phyloP scores from a whole-genome alignment of 2,113 vertebrate species.

The Noturus placidus region DNA sequence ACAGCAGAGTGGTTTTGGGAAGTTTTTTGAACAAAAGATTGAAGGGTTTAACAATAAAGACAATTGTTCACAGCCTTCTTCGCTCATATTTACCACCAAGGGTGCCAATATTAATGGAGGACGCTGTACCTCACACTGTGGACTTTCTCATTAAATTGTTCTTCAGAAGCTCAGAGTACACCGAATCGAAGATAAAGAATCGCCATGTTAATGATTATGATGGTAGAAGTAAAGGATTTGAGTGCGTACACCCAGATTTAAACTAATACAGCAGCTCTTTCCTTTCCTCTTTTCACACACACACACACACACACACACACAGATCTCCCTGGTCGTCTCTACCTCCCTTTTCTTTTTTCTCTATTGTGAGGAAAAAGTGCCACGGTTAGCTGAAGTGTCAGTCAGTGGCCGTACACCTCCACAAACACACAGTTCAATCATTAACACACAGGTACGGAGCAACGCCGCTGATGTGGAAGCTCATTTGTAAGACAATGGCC shows the following conservation, averaged over 20 bases:
- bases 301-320: not conserved
- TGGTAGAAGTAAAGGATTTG: not conserved
- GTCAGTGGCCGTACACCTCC: conserved; percentile 64
- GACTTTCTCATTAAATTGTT: not conserved
- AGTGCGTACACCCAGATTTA: not conserved
- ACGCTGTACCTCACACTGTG: not conserved
- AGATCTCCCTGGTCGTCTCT: not conserved
- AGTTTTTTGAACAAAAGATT: too few relatives aligned
- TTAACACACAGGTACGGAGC: conserved; percentile 78
- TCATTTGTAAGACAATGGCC: conserved; percentile 77
- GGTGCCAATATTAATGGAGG: too few relatives aligned
- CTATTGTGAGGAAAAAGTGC: conserved; percentile 61
- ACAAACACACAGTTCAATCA: conserved; percentile 70
- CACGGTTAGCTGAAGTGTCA: conserved; percentile 75
- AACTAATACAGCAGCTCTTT: not conserved
- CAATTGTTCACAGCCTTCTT: too few relatives aligned
- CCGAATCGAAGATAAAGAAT: not conserved
- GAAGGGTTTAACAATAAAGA: too few relatives aligned
- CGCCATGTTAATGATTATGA: not conserved
- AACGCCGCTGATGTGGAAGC: conserved; percentile 74
- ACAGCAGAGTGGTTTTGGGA: too few relatives aligned
- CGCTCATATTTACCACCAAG: too few relatives aligned
- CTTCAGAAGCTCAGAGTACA: not conserved
- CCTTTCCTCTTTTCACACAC: not conserved
- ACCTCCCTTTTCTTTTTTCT: conserved; percentile 45